Evolutionary conservation across 2,113 vertebrate genomes (phyloP), one percentile per base, ranked within the genome.

Genomic region (Bostrychus sinensis): DNA sequence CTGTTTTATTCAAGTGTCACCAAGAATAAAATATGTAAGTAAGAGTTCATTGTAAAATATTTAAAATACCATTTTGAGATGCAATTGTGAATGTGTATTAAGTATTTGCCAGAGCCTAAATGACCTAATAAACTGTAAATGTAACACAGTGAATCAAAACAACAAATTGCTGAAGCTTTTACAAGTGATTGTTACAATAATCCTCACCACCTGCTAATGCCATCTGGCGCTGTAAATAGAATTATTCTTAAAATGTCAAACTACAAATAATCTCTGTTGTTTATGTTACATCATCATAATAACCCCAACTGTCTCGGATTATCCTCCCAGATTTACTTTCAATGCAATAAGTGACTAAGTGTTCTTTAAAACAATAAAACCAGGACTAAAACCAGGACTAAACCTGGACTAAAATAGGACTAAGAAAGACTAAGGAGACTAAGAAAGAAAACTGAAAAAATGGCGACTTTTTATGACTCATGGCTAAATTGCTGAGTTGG

Each of bases 241-340:
- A 23, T 25, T 25, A 23, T 23, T 48, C 45, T 48, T 14, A 25
- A 48, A 48, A 25, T 48, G 22, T 25, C 45, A 48, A 48, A 17
- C 48, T 30, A 51, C 25, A 16, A 5, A 28, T 51, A 30, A 51
- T 28, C 48, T n/a, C 14, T 28, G 45, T 28, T n/a, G 25, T 51
- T 51, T 28, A 23, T n/a, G 48, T 51, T 51, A 51, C 16, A 51
- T 51, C 45, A 48, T 25, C 48, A 51, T 51, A 30, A 51, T 28
- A 51, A 51, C 14, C 48, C 48, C 25, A 51, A 51, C 25, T n/a
- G 26, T 28, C 23, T 51, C 23, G 48, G 48, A 30, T 51, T 51
- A 30, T 26, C 22, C 46, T 25, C 5, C 16, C 16, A 17, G 25
- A 51, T 16, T 28, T 10, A 7, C 48, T 16, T 30, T n/a, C n/a